phyloP scores from a whole-genome alignment of 2,113 vertebrate genomes.

The Gasterosteus nipponicus region DNA sequence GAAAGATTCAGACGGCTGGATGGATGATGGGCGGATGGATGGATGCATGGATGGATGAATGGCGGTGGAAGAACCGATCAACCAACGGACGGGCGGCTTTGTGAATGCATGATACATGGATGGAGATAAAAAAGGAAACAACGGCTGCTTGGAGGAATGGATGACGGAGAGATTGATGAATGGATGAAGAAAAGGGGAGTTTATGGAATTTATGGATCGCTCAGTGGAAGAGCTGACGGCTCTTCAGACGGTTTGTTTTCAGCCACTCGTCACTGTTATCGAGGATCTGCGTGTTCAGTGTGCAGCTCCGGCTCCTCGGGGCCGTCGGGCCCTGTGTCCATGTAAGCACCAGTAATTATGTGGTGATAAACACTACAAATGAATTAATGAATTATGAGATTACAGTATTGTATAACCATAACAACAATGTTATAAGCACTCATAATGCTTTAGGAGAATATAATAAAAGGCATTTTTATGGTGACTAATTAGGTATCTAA shows the following conservation, averaged over 20 bases:
- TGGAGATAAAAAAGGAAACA: no score
- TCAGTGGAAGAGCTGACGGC: slow-evolving; percentile 1
- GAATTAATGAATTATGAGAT: not conserved
- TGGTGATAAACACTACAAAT: not conserved
- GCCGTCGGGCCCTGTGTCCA: not conserved
- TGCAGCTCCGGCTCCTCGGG: not conserved
- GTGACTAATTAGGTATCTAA: not conserved
- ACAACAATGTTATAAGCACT: not conserved
- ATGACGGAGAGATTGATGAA: no score
- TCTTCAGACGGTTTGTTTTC: not conserved
- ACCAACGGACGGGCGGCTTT: no score
- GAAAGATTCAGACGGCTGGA: not conserved
- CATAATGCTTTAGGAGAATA: not conserved
- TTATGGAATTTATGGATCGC: not conserved
- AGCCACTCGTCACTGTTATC: not conserved
- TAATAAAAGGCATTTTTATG: not conserved
- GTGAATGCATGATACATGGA: no score
- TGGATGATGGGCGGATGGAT: not conserved
- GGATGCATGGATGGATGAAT: not conserved
- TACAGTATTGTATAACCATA: not conserved
- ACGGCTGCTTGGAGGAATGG: no score
- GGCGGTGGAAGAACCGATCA: not conserved
- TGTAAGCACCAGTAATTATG: not conserved
- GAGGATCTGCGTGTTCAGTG: not conserved
- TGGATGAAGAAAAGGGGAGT: no score